Base-by-base conservation (phyloP, 2,888 invertebrate genomes). In the Vesta saturnalis region DNA sequence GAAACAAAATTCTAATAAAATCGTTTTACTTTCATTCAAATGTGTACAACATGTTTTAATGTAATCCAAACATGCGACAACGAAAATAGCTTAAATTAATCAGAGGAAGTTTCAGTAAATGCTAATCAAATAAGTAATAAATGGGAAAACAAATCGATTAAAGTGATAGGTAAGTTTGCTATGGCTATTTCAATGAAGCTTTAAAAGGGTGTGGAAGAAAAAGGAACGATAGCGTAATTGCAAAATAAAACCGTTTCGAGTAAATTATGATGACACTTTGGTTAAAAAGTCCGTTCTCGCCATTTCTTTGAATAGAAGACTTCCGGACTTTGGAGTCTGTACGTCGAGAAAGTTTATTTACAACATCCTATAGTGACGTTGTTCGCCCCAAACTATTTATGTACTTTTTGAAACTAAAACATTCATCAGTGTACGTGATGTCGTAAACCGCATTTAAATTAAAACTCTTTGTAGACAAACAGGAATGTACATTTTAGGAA, bases 291-390 rank as follows among this genome's bases (percentile, higher is more conserved):
- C 56, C 60, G 73, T 77, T 74, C 74, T 73, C 72, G 74, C 77
- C 76, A 78, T 79, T 80, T 76, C 77, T 81, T 77, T 79, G 82
- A 82, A 82, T 81, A 78, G 81, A 83, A 81, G 81, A 79, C 81
- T 82, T 83, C 82, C 83, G 79, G 77, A 78, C 78, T 77, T 78
- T 77, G 82, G 81, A 82, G 82, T 78, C 82, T 76, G 76, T 73
- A 71, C 77, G 82, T 81, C 82, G 81, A 80, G 76, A 79, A 82
- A 82, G 79, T 83, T 83, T 82, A 82, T 82, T 81, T 82, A 82
- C 82, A 78, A 78, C 81, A 80, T 60, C 60, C 66, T 66, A 61
- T 16, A 18, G 76, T 72, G 76, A 77, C 74, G 77, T 78, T 76
- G 74, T 77, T 76, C 75, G 76, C 79, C 76, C 74, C 14, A 43